These are phyloP conservation scores for Thymelicus acteon DNA, from an alignment of 2,888 invertebrate species.

Conservation along the genomic window DNA sequence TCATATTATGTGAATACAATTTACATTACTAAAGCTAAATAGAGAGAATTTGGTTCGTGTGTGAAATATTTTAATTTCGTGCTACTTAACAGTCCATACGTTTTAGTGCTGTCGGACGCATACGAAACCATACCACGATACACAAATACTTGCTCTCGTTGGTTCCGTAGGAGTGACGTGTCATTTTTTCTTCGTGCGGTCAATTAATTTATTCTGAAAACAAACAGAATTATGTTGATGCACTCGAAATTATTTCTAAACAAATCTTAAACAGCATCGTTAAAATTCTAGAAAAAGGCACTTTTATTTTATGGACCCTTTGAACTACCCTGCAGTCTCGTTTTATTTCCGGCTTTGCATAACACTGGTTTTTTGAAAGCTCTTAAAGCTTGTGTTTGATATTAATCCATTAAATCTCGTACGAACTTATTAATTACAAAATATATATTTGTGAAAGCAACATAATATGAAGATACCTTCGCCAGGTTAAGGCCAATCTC, in stretches of 20 bases:
- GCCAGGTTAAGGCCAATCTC: conserved; percentile 76
- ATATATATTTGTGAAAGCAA: too few relatives aligned
- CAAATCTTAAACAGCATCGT: too few relatives aligned
- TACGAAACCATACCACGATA: conserved; percentile 50
- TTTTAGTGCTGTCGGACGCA: conserved; percentile 46
- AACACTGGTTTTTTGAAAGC: too few relatives aligned
- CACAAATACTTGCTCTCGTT: conserved; percentile 42
- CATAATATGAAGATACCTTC: conserved; percentile 54
- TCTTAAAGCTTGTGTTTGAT: too few relatives aligned
- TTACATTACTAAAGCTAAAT: not conserved
- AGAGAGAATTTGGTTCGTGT: not conserved
- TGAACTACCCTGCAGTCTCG: too few relatives aligned
- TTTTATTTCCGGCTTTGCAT: too few relatives aligned
- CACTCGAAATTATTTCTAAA: too few relatives aligned
- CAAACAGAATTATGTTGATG: conserved; percentile 9
- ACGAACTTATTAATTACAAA: too few relatives aligned
- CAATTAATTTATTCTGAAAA: conserved; percentile 57
- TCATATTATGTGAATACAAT: not conserved
- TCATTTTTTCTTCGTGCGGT: conserved; percentile 73
- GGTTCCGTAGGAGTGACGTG: conserved; percentile 47
- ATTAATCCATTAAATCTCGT: too few relatives aligned
- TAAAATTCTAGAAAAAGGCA: too few relatives aligned
- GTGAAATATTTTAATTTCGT: conserved; percentile 5
- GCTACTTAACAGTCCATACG: conserved; percentile 10
- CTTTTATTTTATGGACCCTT: too few relatives aligned